Base-by-base conservation (phyloP, 2,797 vertebrate genomes). In the Catamblyrhynchus diadema region DNA sequence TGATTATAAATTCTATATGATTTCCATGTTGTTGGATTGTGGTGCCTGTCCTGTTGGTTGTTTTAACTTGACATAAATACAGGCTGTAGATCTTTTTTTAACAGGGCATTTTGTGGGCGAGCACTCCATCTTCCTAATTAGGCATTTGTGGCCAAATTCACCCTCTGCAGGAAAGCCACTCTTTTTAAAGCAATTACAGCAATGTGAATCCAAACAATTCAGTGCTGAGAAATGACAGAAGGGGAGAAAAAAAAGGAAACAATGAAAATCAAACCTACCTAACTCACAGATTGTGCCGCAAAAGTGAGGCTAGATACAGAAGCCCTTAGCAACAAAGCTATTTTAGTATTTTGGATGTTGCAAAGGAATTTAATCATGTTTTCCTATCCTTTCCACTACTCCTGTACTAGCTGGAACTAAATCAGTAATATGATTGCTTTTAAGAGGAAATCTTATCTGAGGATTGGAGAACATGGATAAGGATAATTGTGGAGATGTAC, bases 231-330 rank as follows among this genome's bases (percentile, higher is more conserved):
- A 88, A 60, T 48, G 20, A 28, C 3, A 5, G 24, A 37, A 39
- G 8, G 1, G 0, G 2, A 17, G 17, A 4, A n/a, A 45, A 27
- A 27, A 14, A 17, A 8, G 2, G 6, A 56, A 39, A 51, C 39
- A 57, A 51, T 21, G 48, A 71, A 75, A 70, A 64, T n/a, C 24
- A 79, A 71, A 80, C 6, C 6, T 69, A 73, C 42, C 7, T 64
- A 32, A 35, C 12, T 62, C 21, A 64, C 3, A 1, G 8, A 56
- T 7, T 47, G 7, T 9, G 6, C 27, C 83, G 14, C 25, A 86
- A 84, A 91, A 71, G 19, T 67, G 41, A 77, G 8, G 6, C 12
- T 56, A 80, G 41, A 87, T 56, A 86, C 18, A 86, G 10, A 44
- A 81, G 37, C 35, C 67, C 79, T 65, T 89, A 79, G 71, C 62